A percentile compares a stretch with the other conserved stretches of the same genome.
phyloP scores from a whole-genome alignment of 2,113 vertebrate species.

The Barnardius zonarius region DNA sequence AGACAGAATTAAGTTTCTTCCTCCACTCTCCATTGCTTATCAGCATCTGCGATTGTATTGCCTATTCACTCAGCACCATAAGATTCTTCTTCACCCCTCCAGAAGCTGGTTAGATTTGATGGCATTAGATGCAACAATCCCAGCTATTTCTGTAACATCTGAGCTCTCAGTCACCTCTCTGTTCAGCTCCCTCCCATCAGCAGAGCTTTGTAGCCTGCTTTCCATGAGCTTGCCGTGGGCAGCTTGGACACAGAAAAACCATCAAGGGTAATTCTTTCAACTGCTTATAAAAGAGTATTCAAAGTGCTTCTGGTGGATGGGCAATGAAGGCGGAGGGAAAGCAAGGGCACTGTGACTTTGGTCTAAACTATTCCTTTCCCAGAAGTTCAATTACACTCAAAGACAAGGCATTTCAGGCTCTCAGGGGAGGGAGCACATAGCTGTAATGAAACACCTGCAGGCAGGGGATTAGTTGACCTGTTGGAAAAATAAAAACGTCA shows the following conservation, averaged over 20 bases:
- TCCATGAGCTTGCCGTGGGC: background rate
- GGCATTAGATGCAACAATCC: background rate
- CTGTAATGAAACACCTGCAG: background rate
- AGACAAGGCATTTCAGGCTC: background rate
- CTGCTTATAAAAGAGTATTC: background rate
- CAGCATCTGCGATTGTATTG: background rate
- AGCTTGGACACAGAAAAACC: background rate
- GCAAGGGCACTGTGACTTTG: background rate
- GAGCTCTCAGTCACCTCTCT: background rate
- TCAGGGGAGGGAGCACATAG: background rate
- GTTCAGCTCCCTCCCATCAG: background rate
- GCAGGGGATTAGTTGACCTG: background rate
- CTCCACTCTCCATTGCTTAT: background rate
- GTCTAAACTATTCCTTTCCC: background rate
- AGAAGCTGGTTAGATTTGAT: background rate
- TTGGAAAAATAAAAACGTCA: background rate
- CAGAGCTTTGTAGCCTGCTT: background rate
- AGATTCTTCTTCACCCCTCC: background rate
- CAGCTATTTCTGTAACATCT: background rate
- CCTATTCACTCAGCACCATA: fast-evolving
- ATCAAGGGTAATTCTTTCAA: background rate
- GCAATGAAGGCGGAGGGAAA: background rate
- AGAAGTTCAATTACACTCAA: background rate
- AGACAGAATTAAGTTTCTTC: background rate
- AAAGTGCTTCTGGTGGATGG: background rate